Conservation (phyloP, 2,888 invertebrate genomes). For the Troilus luridus region DNA sequence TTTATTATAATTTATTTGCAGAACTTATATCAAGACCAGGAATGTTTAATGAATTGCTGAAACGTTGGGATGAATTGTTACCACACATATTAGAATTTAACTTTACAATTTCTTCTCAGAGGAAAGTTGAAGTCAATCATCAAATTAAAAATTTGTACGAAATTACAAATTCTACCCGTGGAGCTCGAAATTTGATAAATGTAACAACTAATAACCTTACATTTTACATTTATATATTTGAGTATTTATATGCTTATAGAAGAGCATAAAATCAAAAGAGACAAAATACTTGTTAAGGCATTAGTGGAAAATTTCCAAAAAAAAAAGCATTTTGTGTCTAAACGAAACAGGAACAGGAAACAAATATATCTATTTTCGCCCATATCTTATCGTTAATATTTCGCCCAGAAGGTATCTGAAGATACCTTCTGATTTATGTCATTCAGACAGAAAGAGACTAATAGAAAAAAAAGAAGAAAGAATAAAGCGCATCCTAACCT, state of each 20-base stretch:
- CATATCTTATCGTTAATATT: too few relatives aligned
- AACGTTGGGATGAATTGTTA: constrained; percentile 63
- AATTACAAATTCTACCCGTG: constrained; percentile 59
- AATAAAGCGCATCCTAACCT: too few relatives aligned
- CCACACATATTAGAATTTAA: constrained; percentile 66
- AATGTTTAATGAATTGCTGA: constrained; percentile 63
- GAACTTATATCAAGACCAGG: constrained; percentile 48
- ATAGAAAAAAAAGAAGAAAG: too few relatives aligned
- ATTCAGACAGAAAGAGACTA: too few relatives aligned
- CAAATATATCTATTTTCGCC: too few relatives aligned
- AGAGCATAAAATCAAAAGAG: too few relatives aligned
- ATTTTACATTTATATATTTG: not conserved
- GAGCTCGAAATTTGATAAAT: constrained; percentile 39
- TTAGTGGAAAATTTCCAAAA: too few relatives aligned
- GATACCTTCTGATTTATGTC: too few relatives aligned
- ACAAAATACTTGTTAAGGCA: too few relatives aligned
- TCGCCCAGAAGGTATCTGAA: too few relatives aligned
- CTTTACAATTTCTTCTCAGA: constrained; percentile 63
- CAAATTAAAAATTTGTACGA: constrained; percentile 65
- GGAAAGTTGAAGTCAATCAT: constrained; percentile 60
- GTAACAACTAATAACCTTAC: not conserved
- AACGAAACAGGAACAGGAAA: too few relatives aligned
- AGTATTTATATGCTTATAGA: not conserved
- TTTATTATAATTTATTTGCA: not conserved
- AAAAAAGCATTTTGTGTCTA: too few relatives aligned